A percentile compares a stretch with the other conserved stretches of the same genome.
These are phyloP conservation scores for Leucophenga montana DNA, from an alignment of 2,888 invertebrate genomes.

Conservation along the genomic window DNA sequence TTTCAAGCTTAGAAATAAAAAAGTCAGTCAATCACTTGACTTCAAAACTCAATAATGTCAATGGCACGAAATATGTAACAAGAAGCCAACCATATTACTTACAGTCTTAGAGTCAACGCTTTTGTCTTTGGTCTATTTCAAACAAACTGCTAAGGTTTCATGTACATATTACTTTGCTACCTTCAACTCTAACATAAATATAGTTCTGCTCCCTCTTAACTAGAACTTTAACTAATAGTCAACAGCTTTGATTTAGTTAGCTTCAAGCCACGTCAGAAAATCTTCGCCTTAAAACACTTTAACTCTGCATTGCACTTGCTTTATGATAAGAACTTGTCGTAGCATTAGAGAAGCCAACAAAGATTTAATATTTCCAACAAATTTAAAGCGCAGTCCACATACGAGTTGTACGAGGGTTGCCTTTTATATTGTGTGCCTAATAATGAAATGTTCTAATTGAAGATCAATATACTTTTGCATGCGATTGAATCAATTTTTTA, in stretches of 20 bases:
- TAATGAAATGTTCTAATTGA: too few species aligned
- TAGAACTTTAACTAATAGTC: too few species aligned
- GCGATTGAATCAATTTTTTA: too few species aligned
- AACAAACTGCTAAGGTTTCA: conserved; percentile 57
- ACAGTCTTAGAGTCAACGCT: conserved; percentile 48
- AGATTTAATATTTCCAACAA: conserved; percentile 9
- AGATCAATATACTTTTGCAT: too few species aligned
- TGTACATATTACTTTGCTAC: background rate
- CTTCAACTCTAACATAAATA: background rate
- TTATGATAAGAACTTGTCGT: too few species aligned
- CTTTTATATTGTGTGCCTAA: too few species aligned
- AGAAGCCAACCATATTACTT: conserved; percentile 38
- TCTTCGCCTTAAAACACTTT: background rate
- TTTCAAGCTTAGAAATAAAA: background rate
- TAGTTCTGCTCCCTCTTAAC: background rate
- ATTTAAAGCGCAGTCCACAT: background rate
- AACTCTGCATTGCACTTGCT: background rate
- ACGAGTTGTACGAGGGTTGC: too few species aligned
- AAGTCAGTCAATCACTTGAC: conserved; percentile 45
- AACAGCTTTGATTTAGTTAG: conserved; percentile 1
- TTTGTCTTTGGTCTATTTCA: too few species aligned
- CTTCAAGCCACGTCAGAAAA: background rate
- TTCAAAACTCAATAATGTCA: conserved; percentile 51
- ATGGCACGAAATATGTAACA: conserved; percentile 48
- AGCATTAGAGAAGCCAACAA: conserved; percentile 17